These are phyloP conservation scores for Drosophila emarginata DNA, from an alignment of 2,888 invertebrate genomes.

Conservation along the genomic window DNA sequence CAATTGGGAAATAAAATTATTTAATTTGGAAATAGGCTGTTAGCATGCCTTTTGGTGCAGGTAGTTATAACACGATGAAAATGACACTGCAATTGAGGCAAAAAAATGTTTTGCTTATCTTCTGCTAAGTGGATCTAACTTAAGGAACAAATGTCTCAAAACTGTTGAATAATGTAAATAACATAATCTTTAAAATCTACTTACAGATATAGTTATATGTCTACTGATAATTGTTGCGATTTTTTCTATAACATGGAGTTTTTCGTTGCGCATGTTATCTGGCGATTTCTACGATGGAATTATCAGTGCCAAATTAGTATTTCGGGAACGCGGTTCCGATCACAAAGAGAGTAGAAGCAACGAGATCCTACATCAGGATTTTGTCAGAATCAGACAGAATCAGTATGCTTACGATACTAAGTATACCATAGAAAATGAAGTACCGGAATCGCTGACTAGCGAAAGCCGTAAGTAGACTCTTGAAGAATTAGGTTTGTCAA, in stretches of 20 bases:
- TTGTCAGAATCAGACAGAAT: slow-evolving; percentile 51
- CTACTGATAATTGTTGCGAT: slow-evolving; percentile 78
- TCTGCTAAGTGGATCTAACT: neutral
- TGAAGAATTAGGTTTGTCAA: no score
- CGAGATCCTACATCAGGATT: slow-evolving; percentile 63
- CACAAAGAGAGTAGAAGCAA: slow-evolving; percentile 66
- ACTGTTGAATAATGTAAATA: no score
- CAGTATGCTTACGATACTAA: slow-evolving; percentile 29
- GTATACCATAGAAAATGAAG: slow-evolving; percentile 30
- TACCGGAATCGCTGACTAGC: slow-evolving; percentile 37
- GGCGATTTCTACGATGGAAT: slow-evolving; percentile 75
- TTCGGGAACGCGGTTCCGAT: slow-evolving; percentile 65
- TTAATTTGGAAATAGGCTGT: neutral
- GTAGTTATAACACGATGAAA: no score
- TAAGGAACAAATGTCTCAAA: no score
- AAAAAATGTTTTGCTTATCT: no score
- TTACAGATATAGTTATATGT: slow-evolving; percentile 74
- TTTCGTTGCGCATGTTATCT: slow-evolving; percentile 74
- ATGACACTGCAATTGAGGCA: no score
- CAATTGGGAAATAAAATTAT: neutral
- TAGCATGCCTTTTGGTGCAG: no score
- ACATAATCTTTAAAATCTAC: neutral
- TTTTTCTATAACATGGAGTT: slow-evolving; percentile 77
- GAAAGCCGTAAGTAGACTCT: slow-evolving; percentile 58
- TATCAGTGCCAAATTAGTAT: slow-evolving; percentile 77